Evolutionary conservation across 2,797 vertebrate species (phyloP), one percentile per base, ranked within the genome.

Genomic region (Trematomus bernacchii): DNA sequence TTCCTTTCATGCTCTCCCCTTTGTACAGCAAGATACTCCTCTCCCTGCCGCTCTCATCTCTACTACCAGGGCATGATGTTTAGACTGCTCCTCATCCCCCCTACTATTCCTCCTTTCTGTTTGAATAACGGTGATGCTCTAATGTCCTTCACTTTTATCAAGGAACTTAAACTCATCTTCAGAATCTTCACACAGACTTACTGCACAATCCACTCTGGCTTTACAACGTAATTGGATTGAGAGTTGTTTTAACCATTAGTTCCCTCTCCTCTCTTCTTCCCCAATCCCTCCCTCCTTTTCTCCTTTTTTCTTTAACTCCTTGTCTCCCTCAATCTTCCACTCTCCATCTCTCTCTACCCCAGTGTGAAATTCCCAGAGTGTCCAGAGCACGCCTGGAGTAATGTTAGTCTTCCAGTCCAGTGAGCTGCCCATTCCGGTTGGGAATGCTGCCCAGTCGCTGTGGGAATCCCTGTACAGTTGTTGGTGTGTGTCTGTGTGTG

Each of bases 351-450:
- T 61, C 73, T 86, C 91, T 80, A 67, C 75, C 79, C 57, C 85
- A 76, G 85, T 88, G 83, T 79, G 85, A 93, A 81, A 92, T 92
- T 92, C 92, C 87, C 91, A 91, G 87, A 90, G 91, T 93, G 93
- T 93, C 91, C 92, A 89, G 92, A 91, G 86, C 77, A 82, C 89
- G 91, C 93, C 93, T 91, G 90, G 90, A 91, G 93, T 91, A 93
- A 94, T 94, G 95, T 96, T 95, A 94, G 94, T 95, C 94, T 96
- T 95, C 92, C 93, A 92, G 91, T 93, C 89, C 92, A 93, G 76
- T 94, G 95, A 92, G 87, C 93, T 94, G 94, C 89, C 89, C 82
- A 82, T 94, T 94, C 93, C 89, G 86, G 91, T 92, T 90, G 92
- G 94, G 94, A 94, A 94, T 93, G 89, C 79, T 87, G 85, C 89